phyloP scores from a whole-genome alignment of 2,113 vertebrate species.

The Psephotus haematonotus region DNA sequence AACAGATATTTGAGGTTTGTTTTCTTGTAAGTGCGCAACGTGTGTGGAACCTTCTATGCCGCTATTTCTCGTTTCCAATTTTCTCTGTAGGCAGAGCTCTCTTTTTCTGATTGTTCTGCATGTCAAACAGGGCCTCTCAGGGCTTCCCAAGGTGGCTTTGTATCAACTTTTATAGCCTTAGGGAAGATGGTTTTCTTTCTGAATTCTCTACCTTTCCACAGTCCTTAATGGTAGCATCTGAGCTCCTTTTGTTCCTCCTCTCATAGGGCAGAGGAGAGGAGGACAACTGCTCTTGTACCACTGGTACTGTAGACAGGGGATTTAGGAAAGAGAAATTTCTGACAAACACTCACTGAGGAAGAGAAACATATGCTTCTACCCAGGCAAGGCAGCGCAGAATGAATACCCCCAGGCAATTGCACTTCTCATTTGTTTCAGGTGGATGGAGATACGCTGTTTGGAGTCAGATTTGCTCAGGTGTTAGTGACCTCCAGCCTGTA shows the following conservation, averaged over 20 bases:
- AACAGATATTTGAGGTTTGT: not conserved
- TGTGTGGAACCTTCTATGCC: not conserved
- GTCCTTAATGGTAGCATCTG: not conserved
- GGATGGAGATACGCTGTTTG: not conserved
- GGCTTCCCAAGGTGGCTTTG: not conserved
- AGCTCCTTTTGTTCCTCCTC: not conserved
- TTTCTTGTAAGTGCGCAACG: not conserved
- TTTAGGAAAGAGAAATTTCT: not conserved
- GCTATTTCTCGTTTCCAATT: not conserved
- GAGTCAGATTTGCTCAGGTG: conserved; percentile 19
- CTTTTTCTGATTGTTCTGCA: not conserved
- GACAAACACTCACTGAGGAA: not conserved
- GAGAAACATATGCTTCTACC: not conserved
- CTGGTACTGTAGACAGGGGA: not conserved
- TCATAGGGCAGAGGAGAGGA: not conserved
- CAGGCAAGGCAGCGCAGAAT: not conserved
- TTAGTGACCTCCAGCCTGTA: conserved; percentile 12
- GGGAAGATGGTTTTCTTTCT: not conserved
- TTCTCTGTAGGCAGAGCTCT: not conserved
- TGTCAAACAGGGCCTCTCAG: not conserved
- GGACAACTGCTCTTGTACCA: not conserved
- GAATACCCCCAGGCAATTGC: conserved; percentile 1
- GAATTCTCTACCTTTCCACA: not conserved
- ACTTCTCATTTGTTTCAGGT: conserved; percentile 21
- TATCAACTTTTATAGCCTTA: not conserved